These are phyloP conservation scores for Pasiphila rectangulata DNA, from an alignment of 2,888 invertebrate genomes.

Conservation along the genomic window DNA sequence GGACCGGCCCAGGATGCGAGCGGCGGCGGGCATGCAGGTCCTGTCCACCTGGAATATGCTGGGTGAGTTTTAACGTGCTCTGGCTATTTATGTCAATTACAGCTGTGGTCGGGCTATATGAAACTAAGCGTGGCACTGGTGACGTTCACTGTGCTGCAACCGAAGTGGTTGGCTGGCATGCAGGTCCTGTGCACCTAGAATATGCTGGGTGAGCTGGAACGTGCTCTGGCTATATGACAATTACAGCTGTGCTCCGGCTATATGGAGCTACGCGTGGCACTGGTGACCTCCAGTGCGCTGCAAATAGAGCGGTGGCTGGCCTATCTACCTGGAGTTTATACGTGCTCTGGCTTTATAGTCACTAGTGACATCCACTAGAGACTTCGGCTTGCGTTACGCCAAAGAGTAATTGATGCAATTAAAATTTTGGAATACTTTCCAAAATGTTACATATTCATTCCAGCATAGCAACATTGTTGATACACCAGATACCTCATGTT, in stretches of 20 bases:
- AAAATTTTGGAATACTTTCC: no score
- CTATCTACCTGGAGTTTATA: constrained; percentile 86
- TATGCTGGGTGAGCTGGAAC: constrained; percentile 82
- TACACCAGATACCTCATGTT: no score
- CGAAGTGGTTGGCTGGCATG: constrained; percentile 83
- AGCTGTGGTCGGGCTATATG: constrained; percentile 80
- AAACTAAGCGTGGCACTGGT: constrained; percentile 72
- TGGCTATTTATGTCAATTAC: no score
- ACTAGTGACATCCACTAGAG: no score
- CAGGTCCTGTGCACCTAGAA: constrained; percentile 96
- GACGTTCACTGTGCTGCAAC: constrained; percentile 62
- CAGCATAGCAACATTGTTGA: no score
- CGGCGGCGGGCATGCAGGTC: constrained; percentile 95
- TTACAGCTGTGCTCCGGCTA: constrained; percentile 59
- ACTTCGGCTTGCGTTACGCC: no score
- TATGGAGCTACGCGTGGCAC: constrained; percentile 70
- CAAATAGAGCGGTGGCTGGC: constrained; percentile 80
- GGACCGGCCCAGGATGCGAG: constrained; percentile 88
- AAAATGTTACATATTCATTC: no score
- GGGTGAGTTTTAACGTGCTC: constrained; percentile 64
- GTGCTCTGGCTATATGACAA: constrained; percentile 60
- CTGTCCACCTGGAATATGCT: constrained; percentile 95
- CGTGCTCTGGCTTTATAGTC: no score
- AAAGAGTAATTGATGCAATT: no score
- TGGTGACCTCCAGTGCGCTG: constrained; percentile 65